A percentile compares a stretch with the other conserved stretches of the same genome.
These are phyloP conservation scores for Ridgeia piscesae DNA, from an alignment of 1,140 invertebrate species.

Conservation along the genomic window DNA sequence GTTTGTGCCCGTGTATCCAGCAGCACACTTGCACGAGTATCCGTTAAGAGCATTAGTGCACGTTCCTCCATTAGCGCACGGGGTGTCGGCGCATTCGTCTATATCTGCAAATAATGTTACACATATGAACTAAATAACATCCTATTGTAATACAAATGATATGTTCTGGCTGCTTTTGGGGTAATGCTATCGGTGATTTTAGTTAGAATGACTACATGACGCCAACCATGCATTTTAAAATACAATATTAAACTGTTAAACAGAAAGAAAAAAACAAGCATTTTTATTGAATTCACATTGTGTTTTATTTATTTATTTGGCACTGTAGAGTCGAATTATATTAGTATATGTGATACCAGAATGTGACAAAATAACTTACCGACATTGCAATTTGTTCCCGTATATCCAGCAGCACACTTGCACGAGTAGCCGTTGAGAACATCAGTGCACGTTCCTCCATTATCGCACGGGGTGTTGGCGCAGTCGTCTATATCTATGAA, in stretches of 20 bases:
- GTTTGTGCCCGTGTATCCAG: slow-evolving; percentile 35
- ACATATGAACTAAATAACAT: background rate
- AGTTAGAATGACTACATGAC: too few relatives aligned
- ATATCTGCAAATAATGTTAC: slow-evolving; percentile 6
- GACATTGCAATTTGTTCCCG: slow-evolving; percentile 1
- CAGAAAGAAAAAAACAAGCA: too few relatives aligned
- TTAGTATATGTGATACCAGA: too few relatives aligned
- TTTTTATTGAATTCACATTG: too few relatives aligned
- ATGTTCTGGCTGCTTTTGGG: too few relatives aligned
- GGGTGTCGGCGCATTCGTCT: slow-evolving; percentile 31
- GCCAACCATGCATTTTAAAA: too few relatives aligned
- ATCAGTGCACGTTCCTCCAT: slow-evolving; percentile 78
- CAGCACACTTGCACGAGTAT: slow-evolving; percentile 40
- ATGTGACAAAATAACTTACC: background rate
- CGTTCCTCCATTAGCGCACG: slow-evolving; percentile 43
- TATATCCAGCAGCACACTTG: slow-evolving; percentile 37
- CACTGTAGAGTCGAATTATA: too few relatives aligned
- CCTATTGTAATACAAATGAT: too few relatives aligned
- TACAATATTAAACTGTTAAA: too few relatives aligned
- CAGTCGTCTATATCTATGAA: slow-evolving; percentile 18
- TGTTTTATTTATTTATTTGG: too few relatives aligned
- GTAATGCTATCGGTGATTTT: too few relatives aligned
- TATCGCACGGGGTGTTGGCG: slow-evolving; percentile 79
- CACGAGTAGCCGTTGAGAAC: slow-evolving; percentile 44
- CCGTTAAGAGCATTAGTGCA: slow-evolving; percentile 32